Evolutionary conservation across 2,797 vertebrate species (phyloP).

Genomic region (Protosalanx chinensis): DNA sequence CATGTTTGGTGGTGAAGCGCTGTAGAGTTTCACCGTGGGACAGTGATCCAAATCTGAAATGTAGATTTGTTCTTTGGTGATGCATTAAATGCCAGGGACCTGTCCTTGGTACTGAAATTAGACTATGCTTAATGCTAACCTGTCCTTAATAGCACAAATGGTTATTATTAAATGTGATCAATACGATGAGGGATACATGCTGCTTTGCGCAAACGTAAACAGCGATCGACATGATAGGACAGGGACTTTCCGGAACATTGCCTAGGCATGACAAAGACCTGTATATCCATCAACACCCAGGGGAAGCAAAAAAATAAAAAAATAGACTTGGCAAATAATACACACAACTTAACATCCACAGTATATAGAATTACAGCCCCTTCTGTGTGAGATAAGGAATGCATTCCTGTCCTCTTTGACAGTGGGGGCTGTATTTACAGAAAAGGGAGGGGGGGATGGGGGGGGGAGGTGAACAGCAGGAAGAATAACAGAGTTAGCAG

Average conservation of each 20-base stretch:
- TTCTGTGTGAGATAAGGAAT: conserved; percentile 38
- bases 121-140: background rate
- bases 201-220: conserved; percentile 19
- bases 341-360: conserved; percentile 2
- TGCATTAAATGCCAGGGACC: conserved; percentile 30
- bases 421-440: conserved; percentile 41
- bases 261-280: conserved; percentile 38
- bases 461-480: conserved; percentile 7
- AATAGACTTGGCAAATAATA: conserved; percentile 23
- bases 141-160: background rate
- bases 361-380: conserved; percentile 18
- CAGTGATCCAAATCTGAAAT: background rate
- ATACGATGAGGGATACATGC: conserved; percentile 18
- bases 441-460: background rate
- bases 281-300: conserved; percentile 55
- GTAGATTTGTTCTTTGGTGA: background rate
- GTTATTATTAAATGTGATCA: too few species aligned
- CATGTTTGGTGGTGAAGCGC: too few species aligned
- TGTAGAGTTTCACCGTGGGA: too few species aligned
- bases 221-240: conserved; percentile 15
- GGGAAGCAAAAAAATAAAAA: conserved; percentile 34
- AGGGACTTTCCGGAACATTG: conserved; percentile 33
- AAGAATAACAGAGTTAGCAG: conserved; percentile 57
- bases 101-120: conserved; percentile 67
- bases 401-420: conserved; percentile 39